Base-by-base conservation (phyloP, 2,113 vertebrate species). In the Brachyhypopomus occidentalis region DNA sequence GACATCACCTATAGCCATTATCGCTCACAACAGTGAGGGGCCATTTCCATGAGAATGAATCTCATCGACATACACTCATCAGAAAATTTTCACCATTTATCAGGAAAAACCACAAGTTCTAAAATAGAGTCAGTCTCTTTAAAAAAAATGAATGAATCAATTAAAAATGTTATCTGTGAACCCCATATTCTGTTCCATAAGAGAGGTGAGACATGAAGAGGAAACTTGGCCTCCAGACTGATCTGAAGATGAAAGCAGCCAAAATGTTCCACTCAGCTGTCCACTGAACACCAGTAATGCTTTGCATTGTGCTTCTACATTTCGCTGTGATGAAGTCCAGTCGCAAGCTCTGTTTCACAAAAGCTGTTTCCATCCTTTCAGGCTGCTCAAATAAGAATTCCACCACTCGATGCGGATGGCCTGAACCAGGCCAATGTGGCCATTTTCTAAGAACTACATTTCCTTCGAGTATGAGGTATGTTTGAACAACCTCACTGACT, bases 211-310 rank as follows among this genome's bases (percentile, higher is more conserved):
- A 88, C 64, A 71, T 6, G 77, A 86, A 83, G 78, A 86, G 89
- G 90, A 91, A 89, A 91, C 79, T 89, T 92, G 92, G 89, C 84
- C 62, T 12, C 11, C 1, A 38, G 78, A 63, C 76, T 58, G 8
- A 12, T 52, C 27, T 69, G 17, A 59, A 70, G 72, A 62, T 78
- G 75, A 71, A 84, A 73, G 34, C 55, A 63, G 74, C 64, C 23
- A 67, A 87, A 82, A 78, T 72, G 52, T 84, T 75, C 74, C 82
- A 69, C 74, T 80, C 52, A 14, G 48, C 12, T 84, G 82, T 84
- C 73, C 63, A 71, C 77, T 81, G 71, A 38, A 56, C 14, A 30
- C 62, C 69, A 60, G 62, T 36, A 38, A 81, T 64, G 56, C 66
- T 52, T 25, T 19, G 66, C 20, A 75, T 45, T 78, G 66, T 70